Percentiles rank a stretch among this genome's conserved stretches.
phyloP scores from a whole-genome alignment of 2,113 vertebrate genomes.

The Sturnus vulgaris region DNA sequence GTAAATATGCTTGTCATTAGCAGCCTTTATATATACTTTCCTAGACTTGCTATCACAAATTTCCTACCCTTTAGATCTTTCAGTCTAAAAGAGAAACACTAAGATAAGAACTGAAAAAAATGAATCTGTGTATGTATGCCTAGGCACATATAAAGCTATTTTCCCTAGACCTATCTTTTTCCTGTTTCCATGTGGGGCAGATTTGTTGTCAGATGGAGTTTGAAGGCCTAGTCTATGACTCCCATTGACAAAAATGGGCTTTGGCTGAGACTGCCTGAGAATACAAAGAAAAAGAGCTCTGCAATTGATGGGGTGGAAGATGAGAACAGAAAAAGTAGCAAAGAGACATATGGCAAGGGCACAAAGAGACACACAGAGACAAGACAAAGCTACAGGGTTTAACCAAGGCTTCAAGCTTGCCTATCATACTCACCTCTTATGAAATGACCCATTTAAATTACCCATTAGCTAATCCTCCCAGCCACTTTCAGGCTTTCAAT shows the following conservation, averaged over 20 bases:
- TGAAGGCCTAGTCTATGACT: conserved; percentile 2
- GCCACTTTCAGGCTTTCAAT: conserved; percentile 6
- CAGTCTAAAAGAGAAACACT: not conserved
- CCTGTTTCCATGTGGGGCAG: not conserved
- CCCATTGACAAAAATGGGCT: conserved; percentile 32
- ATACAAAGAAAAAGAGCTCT: conserved; percentile 7
- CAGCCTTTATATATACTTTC: not conserved
- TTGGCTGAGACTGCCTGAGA: not conserved
- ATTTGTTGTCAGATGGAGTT: not conserved
- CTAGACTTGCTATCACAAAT: not conserved
- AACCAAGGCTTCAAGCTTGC: conserved; percentile 2
- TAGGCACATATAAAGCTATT: conserved; percentile 26
- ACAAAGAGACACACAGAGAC: conserved; percentile 28
- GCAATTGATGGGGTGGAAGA: conserved; percentile 26
- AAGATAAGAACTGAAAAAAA: conserved; percentile 13
- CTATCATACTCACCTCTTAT: conserved; percentile 16
- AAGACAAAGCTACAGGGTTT: conserved; percentile 38
- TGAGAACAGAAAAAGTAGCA: conserved; percentile 29
- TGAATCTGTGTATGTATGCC: conserved; percentile 7
- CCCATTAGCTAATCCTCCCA: conserved; percentile 46
- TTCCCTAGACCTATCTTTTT: conserved; percentile 1
- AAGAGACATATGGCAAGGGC: conserved; percentile 32
- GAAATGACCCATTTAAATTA: conserved; percentile 52
- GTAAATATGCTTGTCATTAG: conserved; percentile 8
- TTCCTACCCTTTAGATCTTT: conserved; percentile 11